Base-by-base conservation (phyloP, 2,797 vertebrate species). In the Tragopan temminckii region DNA sequence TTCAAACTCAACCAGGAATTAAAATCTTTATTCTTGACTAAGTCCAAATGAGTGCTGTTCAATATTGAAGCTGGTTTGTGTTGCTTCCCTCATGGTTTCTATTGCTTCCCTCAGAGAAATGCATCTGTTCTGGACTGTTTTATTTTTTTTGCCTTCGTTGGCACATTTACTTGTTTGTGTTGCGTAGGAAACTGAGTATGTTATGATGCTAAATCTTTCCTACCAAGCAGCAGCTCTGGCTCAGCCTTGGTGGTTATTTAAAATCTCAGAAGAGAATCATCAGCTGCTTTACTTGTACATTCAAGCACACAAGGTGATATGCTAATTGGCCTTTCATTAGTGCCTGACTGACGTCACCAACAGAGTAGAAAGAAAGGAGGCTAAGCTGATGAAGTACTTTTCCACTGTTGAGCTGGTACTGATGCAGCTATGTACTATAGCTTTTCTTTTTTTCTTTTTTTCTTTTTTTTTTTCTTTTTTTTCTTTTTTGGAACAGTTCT, bases 261-360 rank as follows among this genome's bases (percentile, higher is more conserved):
- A 93, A 92, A 88, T 93, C 80, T 88, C 69, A 61, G 85, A 83
- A 90, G 84, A 89, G 82, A 96, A 75, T 79, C 66, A 69, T 92
- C 80, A 92, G 71, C 94, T 93, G 85, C 82, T 89, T 52, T 77
- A 86, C 64, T 91, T 93, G 61, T 79, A 89, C 80, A 67, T 81
- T 95, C 58, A 62, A 70, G 87, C 68, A 72, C 72, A 80, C 78
- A 88, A 95, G 95, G 88, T 95, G 95, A 92, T 93, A 97, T 93
- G 90, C 89, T 96, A 95, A 97, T 92, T 83, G 80, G 38, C 61
- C 86, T 91, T 96, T 95, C 90, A 94, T 96, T 95, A 93, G 80
- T 83, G 92, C 69, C 66, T 94, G 78, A 11, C 78, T 96, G 94
- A 94, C 21, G 61, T 95, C 94, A 95, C 52, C 71, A 82, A 38